These are phyloP conservation scores for Boulengeromyrus knoepffleri DNA, from an alignment of 2,113 vertebrate species.

Conservation along the genomic window DNA sequence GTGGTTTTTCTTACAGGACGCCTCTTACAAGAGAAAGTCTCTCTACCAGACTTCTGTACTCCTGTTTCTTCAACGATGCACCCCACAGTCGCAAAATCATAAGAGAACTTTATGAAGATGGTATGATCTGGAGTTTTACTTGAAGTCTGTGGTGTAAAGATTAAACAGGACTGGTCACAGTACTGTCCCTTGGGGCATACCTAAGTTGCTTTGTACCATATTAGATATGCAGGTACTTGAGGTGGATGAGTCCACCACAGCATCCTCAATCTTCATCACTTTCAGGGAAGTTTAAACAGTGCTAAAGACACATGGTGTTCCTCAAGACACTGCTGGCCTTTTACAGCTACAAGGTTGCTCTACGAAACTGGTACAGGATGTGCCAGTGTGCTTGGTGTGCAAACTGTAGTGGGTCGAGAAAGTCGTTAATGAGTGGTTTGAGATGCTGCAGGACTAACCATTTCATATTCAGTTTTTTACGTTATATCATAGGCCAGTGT, in stretches of 20 bases:
- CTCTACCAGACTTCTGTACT: background rate
- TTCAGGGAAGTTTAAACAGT: background rate
- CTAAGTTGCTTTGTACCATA: background rate
- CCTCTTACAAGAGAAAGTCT: background rate
- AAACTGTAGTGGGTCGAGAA: background rate
- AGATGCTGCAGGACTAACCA: background rate
- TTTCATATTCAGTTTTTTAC: background rate
- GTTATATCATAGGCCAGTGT: background rate
- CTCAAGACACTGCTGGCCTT: background rate
- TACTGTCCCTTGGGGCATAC: background rate
- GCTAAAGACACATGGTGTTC: background rate
- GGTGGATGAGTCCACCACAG: background rate
- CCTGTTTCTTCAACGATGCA: background rate
- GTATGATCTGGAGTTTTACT: background rate
- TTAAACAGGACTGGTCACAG: background rate
- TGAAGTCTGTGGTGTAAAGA: background rate
- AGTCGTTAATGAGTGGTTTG: background rate
- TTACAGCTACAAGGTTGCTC: background rate
- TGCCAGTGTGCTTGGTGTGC: background rate
- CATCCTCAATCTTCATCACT: background rate
- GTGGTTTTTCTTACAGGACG: background rate
- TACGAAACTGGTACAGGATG: background rate
- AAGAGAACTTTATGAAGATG: background rate
- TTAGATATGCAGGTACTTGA: background rate
- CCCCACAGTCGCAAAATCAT: background rate